Percentiles rank a stretch among this genome's conserved stretches.
Conservation (phyloP, 2,113 vertebrate genomes). For the Percina caprodes region DNA sequence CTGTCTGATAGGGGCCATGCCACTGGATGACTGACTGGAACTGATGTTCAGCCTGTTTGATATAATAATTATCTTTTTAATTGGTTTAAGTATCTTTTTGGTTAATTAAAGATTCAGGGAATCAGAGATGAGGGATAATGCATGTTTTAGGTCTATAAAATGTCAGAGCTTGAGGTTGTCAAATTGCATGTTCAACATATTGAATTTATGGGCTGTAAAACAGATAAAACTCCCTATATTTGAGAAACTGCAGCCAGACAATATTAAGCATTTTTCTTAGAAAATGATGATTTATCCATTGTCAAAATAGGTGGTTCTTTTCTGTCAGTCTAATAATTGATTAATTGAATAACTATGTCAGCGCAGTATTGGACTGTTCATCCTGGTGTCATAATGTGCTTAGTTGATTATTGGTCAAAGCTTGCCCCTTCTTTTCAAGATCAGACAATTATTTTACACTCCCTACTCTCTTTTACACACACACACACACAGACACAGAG, state of each 20-base stretch:
- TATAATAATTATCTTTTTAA: not conserved
- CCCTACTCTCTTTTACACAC: slow-evolving; percentile 5
- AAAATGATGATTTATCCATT: not conserved
- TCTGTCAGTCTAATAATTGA: not conserved
- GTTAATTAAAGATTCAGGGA: too few species aligned
- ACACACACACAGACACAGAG: slow-evolving; percentile 31
- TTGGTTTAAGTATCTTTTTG: not conserved
- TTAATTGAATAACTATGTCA: not conserved
- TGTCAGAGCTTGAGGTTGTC: not conserved
- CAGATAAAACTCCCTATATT: not conserved
- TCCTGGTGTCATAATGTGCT: slow-evolving; percentile 3
- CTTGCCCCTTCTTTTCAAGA: slow-evolving; percentile 25
- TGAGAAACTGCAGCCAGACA: not conserved
- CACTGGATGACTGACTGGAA: not conserved
- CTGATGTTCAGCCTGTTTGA: not conserved
- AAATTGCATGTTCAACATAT: not conserved
- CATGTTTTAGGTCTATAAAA: not conserved
- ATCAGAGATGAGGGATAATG: not conserved
- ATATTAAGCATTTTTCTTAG: not conserved
- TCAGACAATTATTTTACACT: slow-evolving; percentile 30
- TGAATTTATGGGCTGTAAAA: not conserved
- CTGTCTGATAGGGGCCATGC: not conserved
- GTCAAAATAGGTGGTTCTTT: not conserved
- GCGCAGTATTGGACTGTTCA: not conserved
- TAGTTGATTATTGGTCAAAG: not conserved